Conservation (phyloP, 2,888 invertebrate genomes). For the Thera britannica region DNA sequence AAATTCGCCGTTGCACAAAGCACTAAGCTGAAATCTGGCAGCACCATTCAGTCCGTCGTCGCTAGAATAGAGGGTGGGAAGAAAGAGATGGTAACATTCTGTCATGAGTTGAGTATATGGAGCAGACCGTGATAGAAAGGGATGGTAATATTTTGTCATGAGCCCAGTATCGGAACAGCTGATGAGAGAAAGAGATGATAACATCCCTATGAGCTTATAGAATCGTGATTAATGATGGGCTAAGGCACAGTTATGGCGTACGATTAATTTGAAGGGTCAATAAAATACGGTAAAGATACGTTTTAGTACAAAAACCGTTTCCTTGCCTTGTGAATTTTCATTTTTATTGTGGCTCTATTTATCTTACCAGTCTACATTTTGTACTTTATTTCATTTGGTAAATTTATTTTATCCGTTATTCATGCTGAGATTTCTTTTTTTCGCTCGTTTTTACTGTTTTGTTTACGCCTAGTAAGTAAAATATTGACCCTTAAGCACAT, state of each 20-base stretch:
- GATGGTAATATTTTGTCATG: not conserved
- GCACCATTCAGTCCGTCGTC: constrained; percentile 12
- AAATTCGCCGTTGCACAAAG: constrained; percentile 11
- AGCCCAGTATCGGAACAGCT: not conserved
- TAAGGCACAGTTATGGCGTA: constrained; percentile 18
- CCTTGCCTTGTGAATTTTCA: not conserved
- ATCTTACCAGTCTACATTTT: too few relatives aligned
- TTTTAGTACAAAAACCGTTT: not conserved
- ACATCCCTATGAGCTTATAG: not conserved
- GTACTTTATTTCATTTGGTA: too few relatives aligned
- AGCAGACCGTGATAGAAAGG: not conserved
- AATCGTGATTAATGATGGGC: constrained; percentile 7
- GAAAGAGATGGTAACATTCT: constrained; percentile 6
- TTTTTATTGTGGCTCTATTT: not conserved
- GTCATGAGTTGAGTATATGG: not conserved
- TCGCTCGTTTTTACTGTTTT: not conserved
- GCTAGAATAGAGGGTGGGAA: constrained; percentile 4
- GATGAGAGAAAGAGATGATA: not conserved
- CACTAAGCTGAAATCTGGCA: constrained; percentile 16
- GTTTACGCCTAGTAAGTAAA: constrained; percentile 5
- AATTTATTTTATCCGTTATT: too few relatives aligned
- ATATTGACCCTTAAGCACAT: constrained; percentile 41
- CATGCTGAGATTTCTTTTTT: not conserved
- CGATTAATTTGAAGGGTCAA: constrained; percentile 28
- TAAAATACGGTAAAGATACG: constrained; percentile 13